Base-by-base conservation (phyloP, 2,113 vertebrate species). In the Pleuronectes platessa region DNA sequence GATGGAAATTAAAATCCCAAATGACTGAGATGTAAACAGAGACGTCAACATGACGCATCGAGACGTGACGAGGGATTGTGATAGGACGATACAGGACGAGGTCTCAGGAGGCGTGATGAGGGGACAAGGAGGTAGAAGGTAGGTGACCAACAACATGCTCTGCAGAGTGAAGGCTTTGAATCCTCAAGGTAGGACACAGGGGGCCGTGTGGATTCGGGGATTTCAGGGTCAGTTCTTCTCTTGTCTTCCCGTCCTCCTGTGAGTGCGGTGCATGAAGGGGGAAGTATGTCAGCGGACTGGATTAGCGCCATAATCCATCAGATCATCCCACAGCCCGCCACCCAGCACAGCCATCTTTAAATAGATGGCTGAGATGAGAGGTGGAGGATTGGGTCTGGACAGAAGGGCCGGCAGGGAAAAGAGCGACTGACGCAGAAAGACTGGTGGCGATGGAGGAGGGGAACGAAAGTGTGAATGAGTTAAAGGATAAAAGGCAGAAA, bases 291-390 rank as follows among this genome's bases (percentile, higher is more conserved):
- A 92, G 72, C 82, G 35, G 71, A 68, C 85, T 84, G 89, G 93
- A 94, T 94, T 94, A 94, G 84, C 49, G 42, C 42, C 75, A 49
- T 94, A 95, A 95, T 95, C 94, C 92, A 71, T 61, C 76, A 91
- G 86, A 93, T 93, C 91, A 94, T 93, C 91, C 88, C 60, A 63
- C 79, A 66, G 71, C 63, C 84, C 54, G 79, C 84, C 84, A 75
- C 81, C 86, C 87, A 88, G 80, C 66, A 73, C 90, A 77, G 66
- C 80, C 79, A 80, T 88, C 89, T 93, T 94, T 92, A 93, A 91
- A 94, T 89, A 94, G 89, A 88, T 67, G 59, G 75, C 73, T 69
- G 80, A 89, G 80, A 81, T 86, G 71, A 89, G 83, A 77, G 79
- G 77, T 53, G 68, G 79, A 75, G 89, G 69, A 82, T 71, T 84